Percentiles rank a stretch among this genome's conserved stretches.
Conservation (phyloP, 2,797 vertebrate genomes). For the Anguilla anguilla region DNA sequence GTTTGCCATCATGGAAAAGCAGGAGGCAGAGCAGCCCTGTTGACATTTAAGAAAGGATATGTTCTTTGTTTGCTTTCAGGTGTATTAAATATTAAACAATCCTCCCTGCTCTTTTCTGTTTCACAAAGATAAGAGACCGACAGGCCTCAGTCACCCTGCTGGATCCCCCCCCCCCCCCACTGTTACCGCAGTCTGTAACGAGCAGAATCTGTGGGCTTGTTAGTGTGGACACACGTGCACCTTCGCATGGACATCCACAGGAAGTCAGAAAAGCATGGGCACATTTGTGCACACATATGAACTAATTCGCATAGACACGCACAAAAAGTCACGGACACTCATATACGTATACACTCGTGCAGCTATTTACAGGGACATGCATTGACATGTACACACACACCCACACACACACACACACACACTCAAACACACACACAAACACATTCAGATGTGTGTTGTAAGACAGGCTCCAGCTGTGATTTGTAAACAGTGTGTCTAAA, state of each 20-base stretch:
- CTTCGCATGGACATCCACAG: no score
- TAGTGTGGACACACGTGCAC: not conserved
- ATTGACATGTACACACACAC: not conserved
- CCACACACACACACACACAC: not conserved
- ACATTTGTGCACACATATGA: not conserved
- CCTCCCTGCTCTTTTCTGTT: not conserved
- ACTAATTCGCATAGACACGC: not conserved
- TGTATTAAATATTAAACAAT: conserved; percentile 13
- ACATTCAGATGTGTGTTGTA: not conserved
- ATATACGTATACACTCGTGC: not conserved
- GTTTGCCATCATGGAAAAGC: not conserved
- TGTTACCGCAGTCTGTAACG: not conserved
- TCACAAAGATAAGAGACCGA: not conserved
- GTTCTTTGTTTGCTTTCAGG: not conserved
- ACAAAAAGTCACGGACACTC: not conserved
- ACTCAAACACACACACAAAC: not conserved
- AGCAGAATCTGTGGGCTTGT: not conserved
- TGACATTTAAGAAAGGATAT: conserved; percentile 15
- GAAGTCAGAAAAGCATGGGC: not conserved
- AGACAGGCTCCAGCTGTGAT: conserved; percentile 3
- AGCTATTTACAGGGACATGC: not conserved
- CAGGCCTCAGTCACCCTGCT: not conserved
- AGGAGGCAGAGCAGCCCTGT: not conserved
- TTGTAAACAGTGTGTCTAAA: conserved; percentile 3
- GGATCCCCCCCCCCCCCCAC: not conserved